These are phyloP conservation scores for Acrossocheilus fasciatus DNA, from an alignment of 2,797 vertebrate species.

Conservation along the genomic window DNA sequence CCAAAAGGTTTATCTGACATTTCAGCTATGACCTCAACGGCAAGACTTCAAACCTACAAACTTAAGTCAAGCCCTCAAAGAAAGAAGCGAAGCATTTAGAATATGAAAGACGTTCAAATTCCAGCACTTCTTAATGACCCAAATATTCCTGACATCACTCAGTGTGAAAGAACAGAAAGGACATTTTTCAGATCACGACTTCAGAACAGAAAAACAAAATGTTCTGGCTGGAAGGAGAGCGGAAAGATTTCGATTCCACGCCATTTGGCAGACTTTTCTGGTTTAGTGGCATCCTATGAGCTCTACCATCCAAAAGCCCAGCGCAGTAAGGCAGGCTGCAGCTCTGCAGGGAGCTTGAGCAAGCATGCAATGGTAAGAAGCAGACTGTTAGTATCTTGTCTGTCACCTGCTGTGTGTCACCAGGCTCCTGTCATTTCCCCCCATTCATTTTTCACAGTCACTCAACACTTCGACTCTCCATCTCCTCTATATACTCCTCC, in stretches of 20 bases:
- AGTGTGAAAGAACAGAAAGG: slow-evolving; percentile 49
- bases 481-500: slow-evolving; percentile 53
- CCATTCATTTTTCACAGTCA: slow-evolving; percentile 64
- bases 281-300: slow-evolving; percentile 55
- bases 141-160: slow-evolving; percentile 38
- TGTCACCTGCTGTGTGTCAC: slow-evolving; percentile 66
- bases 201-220: slow-evolving; percentile 50
- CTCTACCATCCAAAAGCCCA: slow-evolving; percentile 47
- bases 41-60: background rate
- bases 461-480: slow-evolving; percentile 62
- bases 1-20: slow-evolving; percentile 39
- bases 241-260: slow-evolving; percentile 37
- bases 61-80: background rate
- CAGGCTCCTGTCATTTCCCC: slow-evolving; percentile 63
- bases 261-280: slow-evolving; percentile 52
- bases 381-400: slow-evolving; percentile 66
- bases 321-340: slow-evolving; percentile 55
- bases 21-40: slow-evolving; percentile 24
- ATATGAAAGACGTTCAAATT: background rate
- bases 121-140: slow-evolving; percentile 33
- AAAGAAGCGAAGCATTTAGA: background rate
- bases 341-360: slow-evolving; percentile 56
- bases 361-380: slow-evolving; percentile 57
- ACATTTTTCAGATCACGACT: slow-evolving; percentile 48
- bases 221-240: slow-evolving; percentile 44